phyloP scores from a whole-genome alignment of 2,888 invertebrate species.

The Pammene aurita region DNA sequence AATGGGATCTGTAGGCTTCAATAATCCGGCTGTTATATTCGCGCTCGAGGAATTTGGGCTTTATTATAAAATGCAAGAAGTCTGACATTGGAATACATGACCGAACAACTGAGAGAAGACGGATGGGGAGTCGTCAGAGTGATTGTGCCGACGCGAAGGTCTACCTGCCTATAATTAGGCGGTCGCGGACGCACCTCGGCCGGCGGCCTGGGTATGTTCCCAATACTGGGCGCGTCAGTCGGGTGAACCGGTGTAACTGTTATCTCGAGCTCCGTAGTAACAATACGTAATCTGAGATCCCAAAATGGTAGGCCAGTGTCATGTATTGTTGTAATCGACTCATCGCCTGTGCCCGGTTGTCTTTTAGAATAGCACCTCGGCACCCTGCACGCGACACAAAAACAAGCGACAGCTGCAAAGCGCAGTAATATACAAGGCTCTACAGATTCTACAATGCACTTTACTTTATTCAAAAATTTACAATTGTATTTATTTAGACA shows the following conservation, averaged over 20 bases:
- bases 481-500: not conserved
- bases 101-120: not conserved
- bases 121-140: conserved; percentile 8
- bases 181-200: not conserved
- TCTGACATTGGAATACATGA: not conserved
- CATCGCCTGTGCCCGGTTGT: not conserved
- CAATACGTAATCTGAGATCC: too few species aligned
- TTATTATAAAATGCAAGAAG: not conserved
- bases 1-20: not conserved
- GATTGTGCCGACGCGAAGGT: conserved; percentile 1
- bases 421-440: not conserved
- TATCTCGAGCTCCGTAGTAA: not conserved
- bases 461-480: not conserved
- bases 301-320: too few species aligned
- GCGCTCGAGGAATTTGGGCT: not conserved
- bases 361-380: not conserved
- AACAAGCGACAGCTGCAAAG: conserved; percentile 19
- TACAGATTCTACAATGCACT: not conserved
- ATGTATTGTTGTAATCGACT: too few species aligned
- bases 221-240: too few species aligned
- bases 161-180: conserved; percentile 24
- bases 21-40: not conserved
- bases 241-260: not conserved
- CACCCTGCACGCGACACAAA: conserved; percentile 23
- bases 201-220: not conserved